Conservation (phyloP, 2,888 invertebrate species). For the Napeogenes inachia region DNA sequence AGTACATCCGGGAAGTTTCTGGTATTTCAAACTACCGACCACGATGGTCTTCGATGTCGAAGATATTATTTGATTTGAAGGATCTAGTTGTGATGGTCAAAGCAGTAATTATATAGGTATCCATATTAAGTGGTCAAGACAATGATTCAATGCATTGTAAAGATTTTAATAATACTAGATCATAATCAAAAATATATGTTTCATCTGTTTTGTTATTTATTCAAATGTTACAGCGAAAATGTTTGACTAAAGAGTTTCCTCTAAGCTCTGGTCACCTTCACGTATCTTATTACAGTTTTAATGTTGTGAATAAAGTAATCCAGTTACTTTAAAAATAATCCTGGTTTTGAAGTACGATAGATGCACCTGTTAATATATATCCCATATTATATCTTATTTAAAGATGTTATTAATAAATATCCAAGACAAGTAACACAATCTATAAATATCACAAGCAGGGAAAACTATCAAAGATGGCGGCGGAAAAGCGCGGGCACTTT, state of each 20-base stretch:
- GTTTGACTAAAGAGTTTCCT: constrained; percentile 15
- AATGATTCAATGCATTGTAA: constrained; percentile 13
- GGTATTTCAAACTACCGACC: constrained; percentile 56
- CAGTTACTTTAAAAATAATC: constrained; percentile 21
- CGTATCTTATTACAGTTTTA: constrained; percentile 9
- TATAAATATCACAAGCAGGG: constrained; percentile 5
- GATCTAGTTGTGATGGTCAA: constrained; percentile 22
- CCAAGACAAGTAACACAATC: neutral
- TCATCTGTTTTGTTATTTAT: too few species aligned
- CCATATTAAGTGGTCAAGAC: constrained; percentile 23
- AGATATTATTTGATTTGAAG: constrained; percentile 11
- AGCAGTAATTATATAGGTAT: constrained; percentile 28
- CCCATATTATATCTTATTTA: too few species aligned
- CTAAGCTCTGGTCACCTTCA: constrained; percentile 27
- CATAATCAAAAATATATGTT: too few species aligned
- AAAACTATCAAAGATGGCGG: constrained; percentile 61
- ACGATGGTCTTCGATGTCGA: constrained; percentile 22
- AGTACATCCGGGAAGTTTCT: constrained; percentile 69
- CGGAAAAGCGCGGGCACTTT: constrained; percentile 75
- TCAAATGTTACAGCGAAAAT: neutral
- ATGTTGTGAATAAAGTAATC: constrained; percentile 23
- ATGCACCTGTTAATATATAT: constrained; percentile 17
- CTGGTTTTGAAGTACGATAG: constrained; percentile 1
- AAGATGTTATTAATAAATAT: neutral
- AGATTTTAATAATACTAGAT: too few species aligned